Evolutionary conservation across 1,140 invertebrate species (phyloP).

Genomic region (Drosophila dunni): DNA sequence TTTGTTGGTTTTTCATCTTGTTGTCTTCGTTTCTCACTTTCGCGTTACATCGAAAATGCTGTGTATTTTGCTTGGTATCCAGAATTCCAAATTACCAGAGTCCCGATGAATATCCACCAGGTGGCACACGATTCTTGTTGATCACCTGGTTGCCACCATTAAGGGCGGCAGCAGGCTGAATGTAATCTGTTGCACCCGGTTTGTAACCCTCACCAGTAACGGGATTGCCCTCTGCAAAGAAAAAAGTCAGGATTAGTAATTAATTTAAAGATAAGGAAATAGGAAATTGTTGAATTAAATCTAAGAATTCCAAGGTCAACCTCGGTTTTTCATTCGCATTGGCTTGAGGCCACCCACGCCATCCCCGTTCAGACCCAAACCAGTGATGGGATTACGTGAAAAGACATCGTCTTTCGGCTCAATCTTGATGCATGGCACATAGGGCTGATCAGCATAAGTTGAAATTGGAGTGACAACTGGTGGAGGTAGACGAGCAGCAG

Average conservation of each 20-base stretch:
- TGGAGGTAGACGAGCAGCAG: neutral
- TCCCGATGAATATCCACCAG: conserved; percentile 86
- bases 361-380: conserved; percentile 72
- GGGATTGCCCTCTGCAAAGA: conserved; percentile 85
- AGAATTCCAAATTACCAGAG: conserved; percentile 84
- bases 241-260: neutral
- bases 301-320: conserved; percentile 19
- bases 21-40: conserved; percentile 23
- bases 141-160: conserved; percentile 77
- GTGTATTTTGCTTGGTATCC: conserved; percentile 10
- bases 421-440: conserved; percentile 33
- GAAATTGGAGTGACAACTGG: conserved; percentile 8
- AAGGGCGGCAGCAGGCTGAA: conserved; percentile 52
- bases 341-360: conserved; percentile 78
- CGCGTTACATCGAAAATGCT: conserved; percentile 23
- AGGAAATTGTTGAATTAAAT: no score
- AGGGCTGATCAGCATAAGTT: conserved; percentile 10
- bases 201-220: conserved; percentile 85
- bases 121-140: conserved; percentile 85
- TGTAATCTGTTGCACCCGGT: conserved; percentile 61
- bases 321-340: conserved; percentile 59
- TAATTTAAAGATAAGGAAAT: neutral
- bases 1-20: conserved; percentile 14
- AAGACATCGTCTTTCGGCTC: conserved; percentile 21
- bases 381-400: conserved; percentile 74